Evolutionary conservation across 2,113 vertebrate species (phyloP), one percentile per base, ranked within the genome.

Genomic region (Lepus americanus): DNA sequence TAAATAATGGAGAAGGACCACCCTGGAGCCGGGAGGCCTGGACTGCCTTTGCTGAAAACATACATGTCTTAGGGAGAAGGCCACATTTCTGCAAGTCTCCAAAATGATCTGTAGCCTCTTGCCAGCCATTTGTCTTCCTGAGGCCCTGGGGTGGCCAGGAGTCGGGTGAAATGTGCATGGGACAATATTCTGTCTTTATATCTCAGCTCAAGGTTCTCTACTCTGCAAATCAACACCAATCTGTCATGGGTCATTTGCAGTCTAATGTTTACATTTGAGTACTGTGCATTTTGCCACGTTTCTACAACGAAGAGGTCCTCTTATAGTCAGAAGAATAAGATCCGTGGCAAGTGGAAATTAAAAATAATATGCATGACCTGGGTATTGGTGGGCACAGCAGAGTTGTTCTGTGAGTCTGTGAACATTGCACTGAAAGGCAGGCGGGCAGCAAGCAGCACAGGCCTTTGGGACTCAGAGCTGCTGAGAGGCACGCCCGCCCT

Each of bases 1-100:
- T 95, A 94, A 95, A 78, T 94, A 89, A 95, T 70, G 66, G 73
- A 93, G 73, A 44, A 20, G 77, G 95, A 94, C 92, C 97, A 92
- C 84, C 94, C 87, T 29, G 39, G 88, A 87, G 55, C 90, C 61
- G 93, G 39, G 82, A 93, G 49, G 91, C 55, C 83, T 10, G 10
- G 19, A 11, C 0, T 49, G 78, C 10, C 31, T 53, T 25, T 82
- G 90, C 73, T 10, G 33, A 81, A 96, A 78, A 67, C n/a, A 70
- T 36, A 14, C 36, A 3, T 82, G 51, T 70, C 76, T 78, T 78
- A 64, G 25, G 33, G 49, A 73, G 61, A 89, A 59, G 23, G 7
- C 14, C 79, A 12, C 53, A 84, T 84, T 90, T 85, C 69, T 85
- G 49, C 63, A 84, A 89, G 51, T 55, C 76, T 55, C 61, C 94